Evolutionary conservation across 2,797 vertebrate genomes (phyloP), one percentile per base, ranked within the genome.

Genomic region (Acipenser oxyrinchus): DNA sequence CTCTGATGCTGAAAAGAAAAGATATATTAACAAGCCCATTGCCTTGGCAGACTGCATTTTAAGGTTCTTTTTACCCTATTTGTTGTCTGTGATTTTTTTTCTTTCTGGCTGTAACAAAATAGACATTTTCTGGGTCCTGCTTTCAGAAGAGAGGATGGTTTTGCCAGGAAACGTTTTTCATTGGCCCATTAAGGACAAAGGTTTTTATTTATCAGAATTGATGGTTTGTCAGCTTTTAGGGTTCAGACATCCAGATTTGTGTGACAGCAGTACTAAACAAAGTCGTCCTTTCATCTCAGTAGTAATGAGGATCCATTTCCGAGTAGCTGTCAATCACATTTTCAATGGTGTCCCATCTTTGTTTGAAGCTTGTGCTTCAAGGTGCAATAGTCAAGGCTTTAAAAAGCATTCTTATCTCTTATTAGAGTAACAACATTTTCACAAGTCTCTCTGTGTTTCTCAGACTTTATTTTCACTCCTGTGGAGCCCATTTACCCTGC

Each of bases 1-100:
- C 65, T 70, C 58, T 66, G 62, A 55, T 57, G 37, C 48, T 61
- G 64, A 18, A 18, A 18, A 18, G 1, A 18, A 37, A 37, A 37
- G 23, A 37, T 37, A 37, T 4, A 37, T 37, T 37, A 37, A 4
- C 23, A 37, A 37, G 23, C 2, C 23, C 23, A 37, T 37, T 37
- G 23, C 23, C 23, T 37, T 37, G 23, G 23, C 23, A 37, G 23
- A 37, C 23, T 6, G 12, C 49, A 10, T 49, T 58, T 59, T 69
- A 53, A 48, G 15, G n/a, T 66, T 15, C 10, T 58, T 64, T 65
- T 64, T 64, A 61, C 57, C 49, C n/a, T 49, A 53, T 62, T 37
- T 7, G 51, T 59, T 6, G 52, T 48, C 49, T 61, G 13, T 53
- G 9, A 13, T 10, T 69, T 49, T 15, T 60, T 51, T 60, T 12